Base-by-base conservation (phyloP, 2,888 invertebrate genomes). In the Schizaphis graminum region DNA sequence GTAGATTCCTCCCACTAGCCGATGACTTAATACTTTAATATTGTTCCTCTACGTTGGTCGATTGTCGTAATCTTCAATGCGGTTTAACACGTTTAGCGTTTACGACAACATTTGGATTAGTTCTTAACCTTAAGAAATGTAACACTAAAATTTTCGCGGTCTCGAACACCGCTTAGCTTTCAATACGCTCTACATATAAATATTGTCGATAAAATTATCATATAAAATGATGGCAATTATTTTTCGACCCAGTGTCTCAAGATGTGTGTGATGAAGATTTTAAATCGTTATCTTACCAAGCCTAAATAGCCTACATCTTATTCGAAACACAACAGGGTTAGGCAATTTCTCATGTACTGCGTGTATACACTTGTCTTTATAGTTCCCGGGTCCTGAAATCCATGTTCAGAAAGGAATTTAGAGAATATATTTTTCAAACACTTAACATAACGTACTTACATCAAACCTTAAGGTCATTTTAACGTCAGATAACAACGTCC, bases 1-100 rank as follows among this genome's bases (percentile, higher is more conserved):
- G 87, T 97, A 16, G 97, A 97, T 0, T 96, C 99, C 89, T 97
- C 99, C 96, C 97, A 97, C 95, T 99, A 99, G 0, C 99, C 99
- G 99, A 96, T 98, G 94, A 98, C 99, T n/a, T 99, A 99, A 96
- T 98, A 98, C 94, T 98, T 98, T 0, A 99, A 99, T 0, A 99
- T 99, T 96, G 97, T 98, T 95, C 98, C 98, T 97, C 99, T 99
- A 95, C 97, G 97, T 96, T 97, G 97, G 95, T 99, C 99, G 1
- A 99, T 98, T 96, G 99, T 99, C 96, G 97, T 97, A 97, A 97
- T 96, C 97, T 97, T 49, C 53, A 49, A 56, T 67, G 49, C 41
- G 85, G 41, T 77, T n/a, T n/a, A 57, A 94, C 44, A 77, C 7
- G 77, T 35, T 77, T 77, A 77, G 2, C 77, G 21, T 77, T 35